A percentile compares a stretch with the other conserved stretches of the same genome.
These are phyloP conservation scores for Liparis tanakae DNA, from an alignment of 2,797 vertebrate species.

Conservation along the genomic window DNA sequence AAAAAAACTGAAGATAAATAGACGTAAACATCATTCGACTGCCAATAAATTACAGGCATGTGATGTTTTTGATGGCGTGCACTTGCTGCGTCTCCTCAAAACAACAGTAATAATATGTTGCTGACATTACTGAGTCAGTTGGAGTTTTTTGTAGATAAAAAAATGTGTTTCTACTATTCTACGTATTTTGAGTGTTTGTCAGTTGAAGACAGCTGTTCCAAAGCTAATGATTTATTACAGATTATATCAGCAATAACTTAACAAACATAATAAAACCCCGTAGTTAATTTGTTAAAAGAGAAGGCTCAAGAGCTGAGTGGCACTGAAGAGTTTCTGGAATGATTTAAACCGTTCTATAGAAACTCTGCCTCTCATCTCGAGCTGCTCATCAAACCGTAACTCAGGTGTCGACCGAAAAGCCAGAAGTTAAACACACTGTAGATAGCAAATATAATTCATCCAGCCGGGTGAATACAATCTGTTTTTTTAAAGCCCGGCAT, in stretches of 20 bases:
- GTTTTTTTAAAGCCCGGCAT: rapidly evolving
- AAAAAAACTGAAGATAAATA: background rate
- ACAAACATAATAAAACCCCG: background rate
- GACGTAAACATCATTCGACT: background rate
- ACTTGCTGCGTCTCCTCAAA: background rate
- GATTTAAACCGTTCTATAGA: background rate
- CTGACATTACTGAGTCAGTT: no score
- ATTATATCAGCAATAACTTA: background rate
- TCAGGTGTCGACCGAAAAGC: background rate
- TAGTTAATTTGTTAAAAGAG: background rate
- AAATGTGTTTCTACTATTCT: no score
- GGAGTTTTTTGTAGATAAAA: background rate
- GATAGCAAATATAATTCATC: background rate
- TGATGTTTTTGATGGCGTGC: background rate
- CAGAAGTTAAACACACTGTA: background rate
- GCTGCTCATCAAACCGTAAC: background rate
- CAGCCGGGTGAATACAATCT: background rate
- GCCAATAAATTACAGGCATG: background rate
- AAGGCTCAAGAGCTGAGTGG: no score
- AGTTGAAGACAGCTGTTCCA: background rate
- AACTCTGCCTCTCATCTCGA: background rate
- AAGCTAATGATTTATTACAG: conserved; percentile 8
- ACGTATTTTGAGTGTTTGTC: background rate
- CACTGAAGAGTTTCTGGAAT: background rate
- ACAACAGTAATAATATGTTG: background rate